Percentiles rank a stretch among this genome's conserved stretches.
Conservation (phyloP, 2,888 invertebrate genomes). For the Philereme vetulata region DNA sequence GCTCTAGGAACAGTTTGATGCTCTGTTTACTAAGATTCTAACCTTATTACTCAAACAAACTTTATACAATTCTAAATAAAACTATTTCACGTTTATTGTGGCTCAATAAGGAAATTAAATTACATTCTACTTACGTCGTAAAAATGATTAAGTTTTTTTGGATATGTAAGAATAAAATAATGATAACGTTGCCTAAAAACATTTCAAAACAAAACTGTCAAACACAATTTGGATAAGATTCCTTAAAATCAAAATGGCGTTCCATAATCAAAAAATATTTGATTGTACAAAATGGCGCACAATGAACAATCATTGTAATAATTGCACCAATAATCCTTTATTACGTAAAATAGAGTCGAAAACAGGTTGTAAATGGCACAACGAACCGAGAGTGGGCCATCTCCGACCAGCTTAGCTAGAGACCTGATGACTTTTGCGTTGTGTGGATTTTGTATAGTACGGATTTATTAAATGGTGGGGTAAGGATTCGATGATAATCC, state of each 20-base stretch:
- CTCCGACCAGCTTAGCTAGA: conserved; percentile 33
- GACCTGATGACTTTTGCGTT: conserved; percentile 7
- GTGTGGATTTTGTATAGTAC: too few relatives aligned
- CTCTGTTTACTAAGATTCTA: conserved; percentile 17
- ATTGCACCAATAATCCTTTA: conserved; percentile 4
- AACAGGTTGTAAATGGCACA: conserved; percentile 17
- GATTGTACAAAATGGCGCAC: neutral
- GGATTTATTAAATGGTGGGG: neutral
- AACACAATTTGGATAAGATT: too few relatives aligned
- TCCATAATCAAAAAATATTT: too few relatives aligned
- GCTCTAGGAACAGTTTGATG: conserved; percentile 10
- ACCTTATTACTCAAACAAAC: neutral
- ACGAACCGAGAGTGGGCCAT: conserved; percentile 30
- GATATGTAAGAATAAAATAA: too few relatives aligned
- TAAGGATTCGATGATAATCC: too few relatives aligned
- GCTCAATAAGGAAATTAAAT: neutral
- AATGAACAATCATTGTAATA: conserved; percentile 3
- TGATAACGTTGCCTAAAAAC: too few relatives aligned
- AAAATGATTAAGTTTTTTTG: too few relatives aligned
- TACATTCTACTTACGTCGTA: too few relatives aligned
- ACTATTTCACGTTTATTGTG: neutral
- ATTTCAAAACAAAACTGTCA: too few relatives aligned
- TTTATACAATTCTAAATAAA: neutral
- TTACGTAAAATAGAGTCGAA: conserved; percentile 10
- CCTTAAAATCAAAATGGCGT: too few relatives aligned